A percentile compares a stretch with the other conserved stretches of the same genome.
Evolutionary conservation across 2,113 vertebrate genomes (phyloP).

Genomic region (Cariama cristata): DNA sequence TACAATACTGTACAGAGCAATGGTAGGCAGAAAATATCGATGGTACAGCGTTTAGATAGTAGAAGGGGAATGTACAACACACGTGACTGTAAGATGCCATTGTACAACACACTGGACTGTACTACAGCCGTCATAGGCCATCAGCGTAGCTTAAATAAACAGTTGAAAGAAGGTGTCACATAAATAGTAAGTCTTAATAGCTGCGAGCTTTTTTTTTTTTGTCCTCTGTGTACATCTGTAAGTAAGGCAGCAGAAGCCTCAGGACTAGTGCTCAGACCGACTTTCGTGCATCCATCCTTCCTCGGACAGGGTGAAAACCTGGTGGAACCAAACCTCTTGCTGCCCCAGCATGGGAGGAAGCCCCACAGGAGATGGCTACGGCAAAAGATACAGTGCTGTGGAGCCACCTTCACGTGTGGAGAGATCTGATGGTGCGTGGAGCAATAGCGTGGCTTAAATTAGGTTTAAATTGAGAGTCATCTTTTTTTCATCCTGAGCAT

Average conservation of each 20-base stretch:
- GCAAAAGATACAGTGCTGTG: not conserved
- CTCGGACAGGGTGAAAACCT: not conserved
- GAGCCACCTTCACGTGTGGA: not conserved
- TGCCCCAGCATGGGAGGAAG: not conserved
- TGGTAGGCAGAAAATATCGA: not conserved
- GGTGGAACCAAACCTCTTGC: not conserved
- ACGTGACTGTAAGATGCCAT: not conserved
- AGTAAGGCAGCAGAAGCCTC: not conserved
- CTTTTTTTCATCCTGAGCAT: not conserved
- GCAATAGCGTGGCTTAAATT: not conserved
- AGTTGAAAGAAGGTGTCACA: not conserved
- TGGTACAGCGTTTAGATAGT: not conserved
- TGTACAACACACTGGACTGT: not conserved
- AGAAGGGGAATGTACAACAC: not conserved
- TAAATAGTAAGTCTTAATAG: not conserved
- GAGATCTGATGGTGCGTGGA: not conserved
- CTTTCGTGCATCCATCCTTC: not conserved
- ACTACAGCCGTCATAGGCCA: not conserved
- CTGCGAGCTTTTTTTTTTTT: not conserved
- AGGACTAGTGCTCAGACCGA: not conserved
- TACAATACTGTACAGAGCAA: not conserved
- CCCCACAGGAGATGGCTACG: not conserved
- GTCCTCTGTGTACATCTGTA: not conserved
- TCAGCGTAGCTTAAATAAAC: not conserved
- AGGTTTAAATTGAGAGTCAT: not conserved